These are phyloP conservation scores for Acanthurus lineatus DNA, from an alignment of 2,797 vertebrate genomes.

Conservation along the genomic window DNA sequence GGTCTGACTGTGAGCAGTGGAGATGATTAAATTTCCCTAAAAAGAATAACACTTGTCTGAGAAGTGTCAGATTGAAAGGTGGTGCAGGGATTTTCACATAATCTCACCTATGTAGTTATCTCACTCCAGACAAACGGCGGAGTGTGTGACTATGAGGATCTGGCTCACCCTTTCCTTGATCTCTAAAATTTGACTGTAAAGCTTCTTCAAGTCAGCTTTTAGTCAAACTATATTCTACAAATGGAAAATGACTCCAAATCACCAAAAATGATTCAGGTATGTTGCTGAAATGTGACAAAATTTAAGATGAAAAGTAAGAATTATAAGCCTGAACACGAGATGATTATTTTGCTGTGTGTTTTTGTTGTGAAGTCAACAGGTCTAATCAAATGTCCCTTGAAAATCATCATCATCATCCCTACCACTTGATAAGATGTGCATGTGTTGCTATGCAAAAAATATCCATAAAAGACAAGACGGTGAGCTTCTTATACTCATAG, in stretches of 20 bases:
- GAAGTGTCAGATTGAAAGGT: slow-evolving; percentile 44
- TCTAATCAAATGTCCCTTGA: background rate
- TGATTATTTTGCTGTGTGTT: background rate
- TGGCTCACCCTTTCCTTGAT: slow-evolving; percentile 37
- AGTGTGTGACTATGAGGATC: slow-evolving; percentile 25
- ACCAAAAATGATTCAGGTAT: background rate
- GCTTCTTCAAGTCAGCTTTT: background rate
- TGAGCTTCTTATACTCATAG: background rate
- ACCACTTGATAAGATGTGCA: background rate
- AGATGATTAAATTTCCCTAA: slow-evolving; percentile 52
- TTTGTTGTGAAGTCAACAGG: background rate
- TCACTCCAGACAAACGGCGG: slow-evolving; percentile 6
- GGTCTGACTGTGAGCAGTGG: slow-evolving; percentile 17
- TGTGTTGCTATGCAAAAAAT: background rate
- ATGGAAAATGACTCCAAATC: background rate
- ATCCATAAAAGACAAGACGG: background rate
- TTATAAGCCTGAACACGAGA: background rate
- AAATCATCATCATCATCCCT: background rate
- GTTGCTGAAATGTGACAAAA: background rate
- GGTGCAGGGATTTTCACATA: slow-evolving; percentile 29
- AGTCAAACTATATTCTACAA: background rate
- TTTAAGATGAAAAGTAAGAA: background rate
- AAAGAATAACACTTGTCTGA: slow-evolving; percentile 54
- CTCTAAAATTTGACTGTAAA: background rate
- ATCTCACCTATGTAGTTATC: slow-evolving; percentile 44